Evolutionary conservation across 1,140 invertebrate genomes (phyloP).

Genomic region (Cataglyphis hispanica): DNA sequence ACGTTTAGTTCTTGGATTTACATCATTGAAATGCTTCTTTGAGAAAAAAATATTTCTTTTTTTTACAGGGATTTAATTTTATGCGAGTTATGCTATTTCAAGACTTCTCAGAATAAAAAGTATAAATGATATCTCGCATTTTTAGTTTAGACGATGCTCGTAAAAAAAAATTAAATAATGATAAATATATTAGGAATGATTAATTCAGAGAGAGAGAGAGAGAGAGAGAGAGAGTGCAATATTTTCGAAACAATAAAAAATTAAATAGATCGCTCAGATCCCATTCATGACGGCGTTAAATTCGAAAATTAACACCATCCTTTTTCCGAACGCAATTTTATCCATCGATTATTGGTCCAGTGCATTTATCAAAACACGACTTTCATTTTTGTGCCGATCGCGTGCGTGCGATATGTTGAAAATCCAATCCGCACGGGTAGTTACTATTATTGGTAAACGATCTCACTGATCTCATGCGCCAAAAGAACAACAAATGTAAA

Average conservation of each 20-base stretch:
- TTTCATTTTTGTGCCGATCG: slow-evolving; percentile 21
- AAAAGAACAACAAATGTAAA: slow-evolving; percentile 60
- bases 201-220: background rate
- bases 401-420: background rate
- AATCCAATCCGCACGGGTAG: slow-evolving; percentile 61
- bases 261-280: background rate
- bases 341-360: slow-evolving; percentile 45
- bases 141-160: background rate
- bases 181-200: background rate
- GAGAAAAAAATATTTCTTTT: background rate
- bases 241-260: background rate
- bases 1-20: background rate
- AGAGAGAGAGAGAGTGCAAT: background rate
- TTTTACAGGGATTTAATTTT: background rate
- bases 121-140: background rate
- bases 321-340: slow-evolving; percentile 28
- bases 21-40: background rate
- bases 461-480: slow-evolving; percentile 46
- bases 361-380: slow-evolving; percentile 49
- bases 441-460: slow-evolving; percentile 70
- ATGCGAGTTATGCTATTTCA: background rate
- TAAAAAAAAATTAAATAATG: background rate
- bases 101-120: background rate
- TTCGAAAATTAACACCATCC: background rate
- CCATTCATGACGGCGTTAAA: slow-evolving; percentile 1